Conservation (phyloP, 2,888 invertebrate species). For the Pocota personata region DNA sequence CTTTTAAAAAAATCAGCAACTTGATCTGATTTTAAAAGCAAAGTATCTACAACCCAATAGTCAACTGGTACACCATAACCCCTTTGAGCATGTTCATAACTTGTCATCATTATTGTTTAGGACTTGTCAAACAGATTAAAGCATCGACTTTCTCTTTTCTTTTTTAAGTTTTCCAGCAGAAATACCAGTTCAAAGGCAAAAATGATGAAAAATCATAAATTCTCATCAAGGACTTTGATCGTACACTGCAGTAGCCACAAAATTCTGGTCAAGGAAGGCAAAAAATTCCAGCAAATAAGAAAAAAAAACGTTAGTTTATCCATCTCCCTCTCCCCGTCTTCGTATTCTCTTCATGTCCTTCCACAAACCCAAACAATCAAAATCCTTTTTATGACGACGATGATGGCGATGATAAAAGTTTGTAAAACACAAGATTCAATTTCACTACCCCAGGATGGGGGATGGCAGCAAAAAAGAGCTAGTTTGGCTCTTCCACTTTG, state of each 20-base stretch:
- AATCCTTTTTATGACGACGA: constrained; percentile 65
- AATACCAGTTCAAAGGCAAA: constrained; percentile 14
- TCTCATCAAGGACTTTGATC: constrained; percentile 59
- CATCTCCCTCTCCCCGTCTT: neutral
- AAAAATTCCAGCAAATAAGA: neutral
- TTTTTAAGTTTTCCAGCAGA: neutral
- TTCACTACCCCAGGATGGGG: constrained; percentile 41
- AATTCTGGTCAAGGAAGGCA: constrained; percentile 53
- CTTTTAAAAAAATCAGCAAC: too few relatives aligned
- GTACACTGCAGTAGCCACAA: constrained; percentile 54
- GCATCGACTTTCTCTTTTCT: constrained; percentile 11
- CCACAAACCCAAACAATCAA: constrained; percentile 65
- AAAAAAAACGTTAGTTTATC: constrained; percentile 11
- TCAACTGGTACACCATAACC: neutral
- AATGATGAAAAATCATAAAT: constrained; percentile 71
- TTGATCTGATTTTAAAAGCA: too few relatives aligned
- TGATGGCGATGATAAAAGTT: constrained; percentile 72
- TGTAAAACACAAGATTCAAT: constrained; percentile 74
- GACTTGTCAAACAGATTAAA: constrained; percentile 32
- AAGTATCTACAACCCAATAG: neutral
- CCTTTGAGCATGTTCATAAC: constrained; percentile 2
- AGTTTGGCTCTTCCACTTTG: constrained; percentile 32
- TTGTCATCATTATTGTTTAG: constrained; percentile 21
- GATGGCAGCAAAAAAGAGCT: neutral
- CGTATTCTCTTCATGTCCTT: constrained; percentile 4